phyloP scores from a whole-genome alignment of 2,113 vertebrate genomes.

The Pycnonotus jocosus region DNA sequence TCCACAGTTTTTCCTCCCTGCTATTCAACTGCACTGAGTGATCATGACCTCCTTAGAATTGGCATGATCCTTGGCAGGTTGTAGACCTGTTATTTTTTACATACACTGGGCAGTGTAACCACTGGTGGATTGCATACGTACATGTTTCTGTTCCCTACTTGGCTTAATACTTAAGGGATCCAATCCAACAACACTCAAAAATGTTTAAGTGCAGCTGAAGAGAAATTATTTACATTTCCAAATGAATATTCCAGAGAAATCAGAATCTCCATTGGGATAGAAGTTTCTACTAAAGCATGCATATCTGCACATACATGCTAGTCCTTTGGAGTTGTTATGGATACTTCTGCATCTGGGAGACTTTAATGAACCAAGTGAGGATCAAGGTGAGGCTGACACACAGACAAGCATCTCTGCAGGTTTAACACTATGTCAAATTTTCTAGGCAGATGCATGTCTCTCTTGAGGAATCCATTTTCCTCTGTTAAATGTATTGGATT shows the following conservation, averaged over 20 bases:
- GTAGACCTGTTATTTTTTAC: not conserved
- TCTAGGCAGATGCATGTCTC: not conserved
- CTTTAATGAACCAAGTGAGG: not conserved
- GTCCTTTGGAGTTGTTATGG: not conserved
- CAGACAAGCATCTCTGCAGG: not conserved
- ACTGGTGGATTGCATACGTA: not conserved
- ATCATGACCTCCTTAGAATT: not conserved
- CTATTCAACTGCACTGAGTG: not conserved
- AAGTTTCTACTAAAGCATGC: not conserved
- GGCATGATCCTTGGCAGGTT: not conserved
- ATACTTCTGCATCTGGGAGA: not conserved
- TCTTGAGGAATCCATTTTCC: not conserved
- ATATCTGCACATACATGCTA: not conserved
- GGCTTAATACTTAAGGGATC: not conserved
- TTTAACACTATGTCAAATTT: not conserved
- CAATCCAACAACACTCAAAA: not conserved
- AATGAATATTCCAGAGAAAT: not conserved
- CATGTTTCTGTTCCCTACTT: not conserved
- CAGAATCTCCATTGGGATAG: not conserved
- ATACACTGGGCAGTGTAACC: not conserved
- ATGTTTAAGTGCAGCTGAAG: not conserved
- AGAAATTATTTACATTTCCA: not conserved
- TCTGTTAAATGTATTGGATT: not conserved
- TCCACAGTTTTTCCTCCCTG: not conserved
- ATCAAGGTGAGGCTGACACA: not conserved